phyloP scores from a whole-genome alignment of 2,113 vertebrate species.

The Cavia aperea region DNA sequence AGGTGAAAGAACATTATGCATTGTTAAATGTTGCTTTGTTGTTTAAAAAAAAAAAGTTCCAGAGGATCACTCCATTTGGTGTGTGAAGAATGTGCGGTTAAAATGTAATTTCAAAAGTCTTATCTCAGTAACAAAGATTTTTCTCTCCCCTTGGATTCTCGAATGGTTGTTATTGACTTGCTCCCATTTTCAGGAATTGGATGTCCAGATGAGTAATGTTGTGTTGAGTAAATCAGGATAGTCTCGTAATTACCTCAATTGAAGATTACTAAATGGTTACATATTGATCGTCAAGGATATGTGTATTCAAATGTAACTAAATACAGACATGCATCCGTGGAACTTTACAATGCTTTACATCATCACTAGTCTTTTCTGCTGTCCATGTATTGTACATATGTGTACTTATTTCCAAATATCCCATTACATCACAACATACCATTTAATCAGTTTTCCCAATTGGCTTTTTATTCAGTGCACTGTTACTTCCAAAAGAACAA shows the following conservation, averaged over 20 bases:
- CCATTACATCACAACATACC: not conserved
- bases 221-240: not conserved
- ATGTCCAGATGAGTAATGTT: not conserved
- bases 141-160: not conserved
- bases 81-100: not conserved
- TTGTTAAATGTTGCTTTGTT: not conserved
- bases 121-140: not conserved
- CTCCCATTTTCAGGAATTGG: not conserved
- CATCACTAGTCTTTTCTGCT: not conserved
- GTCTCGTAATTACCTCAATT: not conserved
- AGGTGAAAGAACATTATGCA: not conserved
- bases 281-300: not conserved
- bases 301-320: not conserved
- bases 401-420: not conserved
- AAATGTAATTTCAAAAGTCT: not conserved
- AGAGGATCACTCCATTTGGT: not conserved
- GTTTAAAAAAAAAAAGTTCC: not conserved
- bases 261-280: not conserved
- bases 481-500: not conserved
- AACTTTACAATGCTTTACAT: not conserved
- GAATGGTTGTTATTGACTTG: not conserved
- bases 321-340: not conserved
- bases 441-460: not conserved
- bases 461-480: not conserved
- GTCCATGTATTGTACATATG: not conserved